Evolutionary conservation across 2,113 vertebrate species (phyloP).

Genomic region (Girardinichthys multiradiatus): DNA sequence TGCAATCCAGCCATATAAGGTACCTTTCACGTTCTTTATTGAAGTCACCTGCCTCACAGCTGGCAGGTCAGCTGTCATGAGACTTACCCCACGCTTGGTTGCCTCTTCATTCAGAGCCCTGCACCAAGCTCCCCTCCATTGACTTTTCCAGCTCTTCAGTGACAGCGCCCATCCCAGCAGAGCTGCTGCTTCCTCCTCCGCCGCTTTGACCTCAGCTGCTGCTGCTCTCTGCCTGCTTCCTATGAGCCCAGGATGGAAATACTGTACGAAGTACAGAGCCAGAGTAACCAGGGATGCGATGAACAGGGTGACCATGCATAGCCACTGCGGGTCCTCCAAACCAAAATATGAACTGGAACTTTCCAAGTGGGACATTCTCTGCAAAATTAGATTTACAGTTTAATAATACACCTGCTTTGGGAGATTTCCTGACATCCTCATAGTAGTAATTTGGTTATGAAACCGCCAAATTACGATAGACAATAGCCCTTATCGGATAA

Average conservation of each 20-base stretch:
- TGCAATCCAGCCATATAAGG: not conserved
- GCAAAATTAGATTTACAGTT: conserved; percentile 12
- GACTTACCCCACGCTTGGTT: conserved; percentile 81
- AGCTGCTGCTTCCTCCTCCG: conserved; percentile 77
- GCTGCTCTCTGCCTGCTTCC: conserved; percentile 18
- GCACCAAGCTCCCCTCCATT: conserved; percentile 90
- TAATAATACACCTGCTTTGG: conserved; percentile 45
- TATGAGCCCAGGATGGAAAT: conserved; percentile 62
- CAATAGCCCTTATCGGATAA: conserved; percentile 9
- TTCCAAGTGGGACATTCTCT: conserved; percentile 82
- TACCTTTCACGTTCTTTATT: conserved; percentile 1
- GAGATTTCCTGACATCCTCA: conserved; percentile 29
- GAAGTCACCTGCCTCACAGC: conserved; percentile 40
- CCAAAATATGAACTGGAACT: conserved; percentile 67
- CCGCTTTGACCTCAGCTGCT: conserved; percentile 27
- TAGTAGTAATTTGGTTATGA: conserved; percentile 1
- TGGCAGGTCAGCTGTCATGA: conserved; percentile 19
- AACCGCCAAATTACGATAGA: conserved; percentile 15
- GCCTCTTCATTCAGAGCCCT: conserved; percentile 83
- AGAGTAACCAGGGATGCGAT: conserved; percentile 82
- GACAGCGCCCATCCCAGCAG: conserved; percentile 89
- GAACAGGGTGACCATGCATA: conserved; percentile 83
- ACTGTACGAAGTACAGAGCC: conserved; percentile 83
- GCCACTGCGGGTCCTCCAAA: conserved; percentile 84
- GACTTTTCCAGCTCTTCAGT: conserved; percentile 84